phyloP scores from a whole-genome alignment of 2,888 invertebrate species.

The Dicyrtoma fusca region DNA sequence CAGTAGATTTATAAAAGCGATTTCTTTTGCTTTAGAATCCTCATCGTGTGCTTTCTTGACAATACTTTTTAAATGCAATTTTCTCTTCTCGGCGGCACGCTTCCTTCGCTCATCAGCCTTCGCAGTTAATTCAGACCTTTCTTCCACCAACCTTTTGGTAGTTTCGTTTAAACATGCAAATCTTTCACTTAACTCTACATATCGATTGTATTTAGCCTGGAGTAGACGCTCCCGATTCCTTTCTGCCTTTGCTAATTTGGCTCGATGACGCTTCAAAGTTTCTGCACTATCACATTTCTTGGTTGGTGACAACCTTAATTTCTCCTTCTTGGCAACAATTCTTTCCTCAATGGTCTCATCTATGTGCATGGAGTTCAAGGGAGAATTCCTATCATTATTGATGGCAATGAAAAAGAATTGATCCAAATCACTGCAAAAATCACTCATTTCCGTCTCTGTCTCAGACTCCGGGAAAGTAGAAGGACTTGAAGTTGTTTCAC shows the following conservation, averaged over 20 bases:
- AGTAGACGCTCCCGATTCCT: constrained; percentile 80
- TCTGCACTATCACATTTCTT: constrained; percentile 60
- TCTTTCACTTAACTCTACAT: constrained; percentile 54
- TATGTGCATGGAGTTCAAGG: not conserved
- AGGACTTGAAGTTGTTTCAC: constrained; percentile 44
- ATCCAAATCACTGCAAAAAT: constrained; percentile 61
- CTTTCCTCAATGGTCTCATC: constrained; percentile 33
- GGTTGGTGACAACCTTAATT: constrained; percentile 52
- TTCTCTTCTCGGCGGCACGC: constrained; percentile 89
- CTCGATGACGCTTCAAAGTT: constrained; percentile 77
- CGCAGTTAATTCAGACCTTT: constrained; percentile 45
- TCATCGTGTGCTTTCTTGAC: constrained; percentile 96
- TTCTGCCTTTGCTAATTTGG: constrained; percentile 89
- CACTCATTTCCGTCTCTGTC: constrained; percentile 69
- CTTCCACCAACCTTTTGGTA: constrained; percentile 51
- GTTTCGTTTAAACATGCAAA: constrained; percentile 54
- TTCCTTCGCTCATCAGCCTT: constrained; percentile 62
- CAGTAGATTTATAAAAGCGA: constrained; percentile 94
- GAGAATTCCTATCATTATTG: constrained; percentile 39
- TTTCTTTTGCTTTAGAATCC: constrained; percentile 94
- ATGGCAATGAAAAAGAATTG: constrained; percentile 53
- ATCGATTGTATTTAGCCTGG: constrained; percentile 62
- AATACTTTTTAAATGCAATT: constrained; percentile 77
- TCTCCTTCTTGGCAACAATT: constrained; percentile 50
- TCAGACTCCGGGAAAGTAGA: constrained; percentile 61